Evolutionary conservation across 2,797 vertebrate genomes (phyloP).

Genomic region (Helostoma temminkii): DNA sequence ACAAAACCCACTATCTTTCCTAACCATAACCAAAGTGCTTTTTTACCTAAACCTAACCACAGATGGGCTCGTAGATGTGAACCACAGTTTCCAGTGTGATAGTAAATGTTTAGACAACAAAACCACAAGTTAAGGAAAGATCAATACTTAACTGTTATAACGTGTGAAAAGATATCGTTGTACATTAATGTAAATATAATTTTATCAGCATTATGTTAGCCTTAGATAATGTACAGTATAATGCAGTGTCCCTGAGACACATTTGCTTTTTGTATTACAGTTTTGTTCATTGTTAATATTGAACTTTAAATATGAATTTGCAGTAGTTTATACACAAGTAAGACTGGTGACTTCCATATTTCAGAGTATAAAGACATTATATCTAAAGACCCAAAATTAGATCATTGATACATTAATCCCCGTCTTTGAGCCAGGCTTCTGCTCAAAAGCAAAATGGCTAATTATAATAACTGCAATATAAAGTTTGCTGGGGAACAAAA

Average conservation of each 20-base stretch:
- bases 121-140: neutral
- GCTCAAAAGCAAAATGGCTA: conserved; percentile 27
- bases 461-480: conserved; percentile 27
- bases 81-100: neutral
- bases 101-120: neutral
- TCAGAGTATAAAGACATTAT: neutral
- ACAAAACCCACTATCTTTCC: neutral
- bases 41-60: neutral
- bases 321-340: neutral
- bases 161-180: too few species aligned
- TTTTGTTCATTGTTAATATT: neutral
- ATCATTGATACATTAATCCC: conserved; percentile 17
- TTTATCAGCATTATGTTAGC: neutral
- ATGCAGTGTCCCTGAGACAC: neutral
- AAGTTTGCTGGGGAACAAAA: conserved; percentile 21
- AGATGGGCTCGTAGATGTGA: too few species aligned
- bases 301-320: conserved; percentile 3
- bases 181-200: neutral
- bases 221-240: too few species aligned
- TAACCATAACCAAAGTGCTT: too few species aligned
- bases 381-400: conserved; percentile 23
- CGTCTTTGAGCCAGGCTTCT: conserved; percentile 4
- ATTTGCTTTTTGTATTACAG: too few species aligned
- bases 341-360: neutral
- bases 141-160: too few species aligned